Percentiles rank a stretch among this genome's conserved stretches.
Conservation (phyloP, 2,888 invertebrate genomes). For the Himalopsyche japonica region DNA sequence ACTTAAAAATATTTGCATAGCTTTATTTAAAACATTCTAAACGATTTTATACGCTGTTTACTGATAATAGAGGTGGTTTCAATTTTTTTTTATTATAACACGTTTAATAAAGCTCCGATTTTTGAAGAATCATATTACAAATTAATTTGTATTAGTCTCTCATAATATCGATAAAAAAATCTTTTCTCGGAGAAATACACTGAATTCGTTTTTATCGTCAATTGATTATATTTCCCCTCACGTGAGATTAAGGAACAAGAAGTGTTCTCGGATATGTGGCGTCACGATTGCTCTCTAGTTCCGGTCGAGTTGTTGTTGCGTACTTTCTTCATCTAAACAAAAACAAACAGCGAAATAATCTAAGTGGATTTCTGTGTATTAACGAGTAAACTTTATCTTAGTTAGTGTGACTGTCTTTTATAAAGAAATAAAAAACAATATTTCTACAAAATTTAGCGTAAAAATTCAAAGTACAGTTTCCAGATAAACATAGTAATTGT, state of each 20-base stretch:
- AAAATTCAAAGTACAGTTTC: too few relatives aligned
- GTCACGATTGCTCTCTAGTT: background rate
- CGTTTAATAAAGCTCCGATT: too few relatives aligned
- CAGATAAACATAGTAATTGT: too few relatives aligned
- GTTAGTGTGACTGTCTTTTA: background rate
- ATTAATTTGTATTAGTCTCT: too few relatives aligned
- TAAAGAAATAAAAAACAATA: background rate
- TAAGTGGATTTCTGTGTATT: background rate
- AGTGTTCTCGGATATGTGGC: background rate
- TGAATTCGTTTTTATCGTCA: background rate
- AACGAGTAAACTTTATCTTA: background rate
- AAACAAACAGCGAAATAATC: background rate
- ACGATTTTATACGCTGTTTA: too few relatives aligned
- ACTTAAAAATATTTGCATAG: too few relatives aligned
- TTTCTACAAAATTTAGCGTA: background rate
- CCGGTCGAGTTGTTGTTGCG: background rate
- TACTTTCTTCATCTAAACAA: background rate
- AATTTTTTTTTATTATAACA: too few relatives aligned
- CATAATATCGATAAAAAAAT: too few relatives aligned
- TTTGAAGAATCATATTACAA: too few relatives aligned
- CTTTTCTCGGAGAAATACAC: too few relatives aligned
- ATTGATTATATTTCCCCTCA: background rate
- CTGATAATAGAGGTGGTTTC: too few relatives aligned
- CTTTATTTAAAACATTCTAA: too few relatives aligned
- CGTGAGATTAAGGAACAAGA: background rate